A percentile compares a stretch with the other conserved stretches of the same genome.
These are phyloP conservation scores for Drosophila mimetica DNA, from an alignment of 2,888 invertebrate species.

Conservation along the genomic window DNA sequence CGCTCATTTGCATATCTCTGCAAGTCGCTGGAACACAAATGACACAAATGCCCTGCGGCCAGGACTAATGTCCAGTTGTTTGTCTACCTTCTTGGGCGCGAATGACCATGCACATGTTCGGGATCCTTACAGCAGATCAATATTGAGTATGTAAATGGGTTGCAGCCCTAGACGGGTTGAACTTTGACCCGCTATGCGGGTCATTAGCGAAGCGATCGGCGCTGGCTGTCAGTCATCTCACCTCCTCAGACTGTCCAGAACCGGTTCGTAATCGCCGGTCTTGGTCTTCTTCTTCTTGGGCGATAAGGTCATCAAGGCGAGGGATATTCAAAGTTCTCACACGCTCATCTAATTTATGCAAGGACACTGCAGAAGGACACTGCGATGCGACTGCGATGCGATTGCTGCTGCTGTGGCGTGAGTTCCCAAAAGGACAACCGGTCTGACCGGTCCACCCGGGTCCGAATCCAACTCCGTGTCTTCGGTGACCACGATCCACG, in stretches of 20 bases:
- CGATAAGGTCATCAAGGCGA: constrained; percentile 72
- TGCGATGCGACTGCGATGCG: constrained; percentile 31
- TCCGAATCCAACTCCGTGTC: constrained; percentile 34
- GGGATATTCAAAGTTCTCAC: constrained; percentile 64
- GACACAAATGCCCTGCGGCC: constrained; percentile 56
- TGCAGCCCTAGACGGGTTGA: background rate
- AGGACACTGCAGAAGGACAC: constrained; percentile 83
- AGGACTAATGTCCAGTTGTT: constrained; percentile 67
- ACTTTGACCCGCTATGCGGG: constrained; percentile 59
- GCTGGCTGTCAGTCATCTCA: constrained; percentile 36
- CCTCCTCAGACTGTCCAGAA: constrained; percentile 77
- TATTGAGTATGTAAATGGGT: constrained; percentile 54
- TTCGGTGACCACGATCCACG: constrained; percentile 69
- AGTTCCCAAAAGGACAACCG: constrained; percentile 74
- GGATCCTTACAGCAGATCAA: constrained; percentile 52
- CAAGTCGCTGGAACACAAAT: constrained; percentile 8
- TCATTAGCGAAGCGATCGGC: constrained; percentile 40
- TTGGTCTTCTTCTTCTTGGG: constrained; percentile 29
- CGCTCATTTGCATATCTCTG: constrained; percentile 69
- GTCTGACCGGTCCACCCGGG: constrained; percentile 80
- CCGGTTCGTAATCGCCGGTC: constrained; percentile 67
- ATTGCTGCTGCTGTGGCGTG: constrained; percentile 52
- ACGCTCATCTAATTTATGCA: constrained; percentile 78
- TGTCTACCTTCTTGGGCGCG: constrained; percentile 11
- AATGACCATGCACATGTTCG: constrained; percentile 58